Base-by-base conservation (phyloP, 2,797 vertebrate genomes). In the Cetoscarus ocellatus region DNA sequence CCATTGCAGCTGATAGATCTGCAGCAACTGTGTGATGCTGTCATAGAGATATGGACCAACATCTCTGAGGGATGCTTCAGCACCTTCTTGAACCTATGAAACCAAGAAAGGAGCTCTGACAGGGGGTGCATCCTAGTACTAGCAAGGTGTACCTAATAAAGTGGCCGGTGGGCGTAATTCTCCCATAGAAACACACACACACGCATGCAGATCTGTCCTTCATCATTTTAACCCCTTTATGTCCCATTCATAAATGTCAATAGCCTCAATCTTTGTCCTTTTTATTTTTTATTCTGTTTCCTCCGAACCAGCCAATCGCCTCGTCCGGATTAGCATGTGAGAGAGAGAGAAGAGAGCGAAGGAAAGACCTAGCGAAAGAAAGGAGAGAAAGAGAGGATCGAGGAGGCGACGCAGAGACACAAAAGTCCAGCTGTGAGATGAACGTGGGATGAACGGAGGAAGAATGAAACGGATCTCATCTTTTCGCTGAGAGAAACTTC, bases 381-480 rank as follows among this genome's bases (percentile, higher is more conserved):
- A 49, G 52, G 49, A 60, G 13, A 73, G 76, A 77, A 62, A 55
- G 51, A 63, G 66, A 67, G 49, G 54, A 56, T 50, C 64, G 65
- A 55, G 57, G 66, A 83, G 73, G 67, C 58, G 61, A 65, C 1
- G 69, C 15, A 43, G 60, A 47, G 63, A 88, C 57, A 91, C 87
- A 92, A 91, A 91, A 70, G 89, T 92, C 91, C 91, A 92, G 91
- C 91, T 92, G 91, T 88, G 91, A 81, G 74, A 80, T 67, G 87
- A 89, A 86, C 80, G 67, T 54, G 51, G 76, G 79, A 74, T 76
- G 80, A 86, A 84, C 67, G 64, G 45, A 80, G 81, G 77, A 70
- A 88, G 84, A 91, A 85, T 82, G 13, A 84, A 85, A 79, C 88
- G 79, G 88, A 90, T 89, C 83, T 86, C 18, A 45, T 79, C 75